Base-by-base conservation (phyloP, 2,113 vertebrate species). In the Rostratula benghalensis region DNA sequence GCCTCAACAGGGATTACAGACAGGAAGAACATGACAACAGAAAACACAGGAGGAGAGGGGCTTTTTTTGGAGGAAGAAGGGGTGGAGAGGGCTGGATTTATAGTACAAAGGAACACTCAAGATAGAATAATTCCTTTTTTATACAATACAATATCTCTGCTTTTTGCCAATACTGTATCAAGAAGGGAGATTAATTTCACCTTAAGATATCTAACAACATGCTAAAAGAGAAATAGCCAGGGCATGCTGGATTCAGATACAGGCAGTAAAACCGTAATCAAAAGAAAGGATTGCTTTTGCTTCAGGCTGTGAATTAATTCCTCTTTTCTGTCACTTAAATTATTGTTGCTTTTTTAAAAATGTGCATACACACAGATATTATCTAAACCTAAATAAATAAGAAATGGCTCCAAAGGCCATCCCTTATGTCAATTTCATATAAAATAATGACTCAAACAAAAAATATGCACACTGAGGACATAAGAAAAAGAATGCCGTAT, bases 291-390 rank as follows among this genome's bases (percentile, higher is more conserved):
- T 51, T 85, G n/a, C 7, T 91, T 76, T 74, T 87, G 75, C 75
- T 90, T 77, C 92, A 86, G 68, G 82, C 64, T 90, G 68, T 93
- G 79, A 90, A 96, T 83, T 85, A 79, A 91, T 95, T 95, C 51
- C 60, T 28, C 30, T 69, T 74, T 82, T 83, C 79, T 77, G 63
- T 92, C 85, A 86, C 54, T 69, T 91, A 73, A 84, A 87, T 83
- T 60, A 68, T 35, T 60, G 13, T 13, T 23, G 24, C 57, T 14
- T 69, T 31, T 90, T 73, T 73, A 16, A 37, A n/a, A 45, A 46
- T 57, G 54, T 73, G 33, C 67, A 51, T 33, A 65, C 22, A 83
- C 30, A 79, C 0, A 0, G 33, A 23, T 57, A 90, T 83, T 76
- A 90, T 30, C 41, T 80, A 65, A 87, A 94, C 51, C 53, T 67